These are phyloP conservation scores for Sebastes hubbsi DNA, from an alignment of 2,797 vertebrate genomes.

Conservation along the genomic window DNA sequence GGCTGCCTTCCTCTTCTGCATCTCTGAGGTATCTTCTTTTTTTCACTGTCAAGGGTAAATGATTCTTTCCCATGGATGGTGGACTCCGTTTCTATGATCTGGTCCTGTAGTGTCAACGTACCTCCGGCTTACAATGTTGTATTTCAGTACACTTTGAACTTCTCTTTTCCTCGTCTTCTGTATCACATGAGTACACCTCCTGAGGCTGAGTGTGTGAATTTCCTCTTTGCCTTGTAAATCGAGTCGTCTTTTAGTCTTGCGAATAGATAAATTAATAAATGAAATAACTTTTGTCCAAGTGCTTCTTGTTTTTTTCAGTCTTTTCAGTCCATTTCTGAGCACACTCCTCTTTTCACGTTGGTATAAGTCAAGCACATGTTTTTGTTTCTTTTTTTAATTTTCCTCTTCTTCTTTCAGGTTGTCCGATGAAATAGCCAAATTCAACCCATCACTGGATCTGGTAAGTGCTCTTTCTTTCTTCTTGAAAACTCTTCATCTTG, in stretches of 20 bases:
- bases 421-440: background rate
- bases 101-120: background rate
- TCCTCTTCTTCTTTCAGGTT: slow-evolving; percentile 22
- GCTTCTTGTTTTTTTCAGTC: background rate
- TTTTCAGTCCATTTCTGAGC: too few species aligned
- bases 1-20: background rate
- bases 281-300: background rate
- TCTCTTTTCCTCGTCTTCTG: background rate
- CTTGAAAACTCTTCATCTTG: background rate
- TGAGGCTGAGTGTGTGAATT: background rate
- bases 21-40: background rate
- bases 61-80: background rate
- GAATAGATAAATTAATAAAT: background rate
- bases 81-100: background rate
- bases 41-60: background rate
- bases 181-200: background rate
- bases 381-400: background rate
- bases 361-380: background rate
- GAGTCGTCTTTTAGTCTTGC: background rate
- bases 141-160: background rate
- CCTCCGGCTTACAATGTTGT: background rate
- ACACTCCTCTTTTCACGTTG: too few species aligned
- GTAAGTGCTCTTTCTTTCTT: slow-evolving; percentile 31
- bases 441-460: background rate
- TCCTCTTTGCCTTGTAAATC: background rate